Conservation (phyloP, 2,888 invertebrate genomes). For the Eumacrocentrus americanus region DNA sequence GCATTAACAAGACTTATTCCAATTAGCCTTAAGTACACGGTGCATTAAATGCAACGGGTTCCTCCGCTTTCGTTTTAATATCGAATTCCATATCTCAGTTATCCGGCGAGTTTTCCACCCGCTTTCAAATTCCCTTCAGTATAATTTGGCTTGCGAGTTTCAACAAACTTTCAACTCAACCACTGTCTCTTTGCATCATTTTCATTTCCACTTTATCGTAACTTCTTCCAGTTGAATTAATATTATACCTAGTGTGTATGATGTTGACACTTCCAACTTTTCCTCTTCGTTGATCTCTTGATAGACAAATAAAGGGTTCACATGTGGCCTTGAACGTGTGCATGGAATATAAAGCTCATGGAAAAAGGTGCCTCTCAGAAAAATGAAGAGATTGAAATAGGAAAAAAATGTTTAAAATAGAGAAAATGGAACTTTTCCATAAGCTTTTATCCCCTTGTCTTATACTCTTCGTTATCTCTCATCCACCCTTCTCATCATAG, state of each 20-base stretch:
- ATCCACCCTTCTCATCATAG: background rate
- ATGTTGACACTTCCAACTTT: no score
- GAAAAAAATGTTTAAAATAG: background rate
- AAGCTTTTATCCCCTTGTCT: background rate
- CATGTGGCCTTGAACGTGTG: background rate
- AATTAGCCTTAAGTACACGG: conserved; percentile 50
- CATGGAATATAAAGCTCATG: background rate
- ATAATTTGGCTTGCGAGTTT: conserved; percentile 28
- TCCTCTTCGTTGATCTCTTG: background rate
- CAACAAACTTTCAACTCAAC: conserved; percentile 14
- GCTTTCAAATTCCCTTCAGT: conserved; percentile 15
- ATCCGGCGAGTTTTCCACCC: conserved; percentile 19
- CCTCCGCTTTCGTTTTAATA: conserved; percentile 41
- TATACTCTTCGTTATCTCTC: background rate
- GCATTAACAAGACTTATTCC: conserved; percentile 53
- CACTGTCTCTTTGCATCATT: conserved; percentile 3
- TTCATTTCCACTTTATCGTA: background rate
- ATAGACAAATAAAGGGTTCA: background rate
- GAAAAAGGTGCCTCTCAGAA: background rate
- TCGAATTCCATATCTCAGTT: conserved; percentile 43
- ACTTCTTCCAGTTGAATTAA: no score
- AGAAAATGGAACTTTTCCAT: background rate
- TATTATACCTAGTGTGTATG: no score
- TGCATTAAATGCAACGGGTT: conserved; percentile 47
- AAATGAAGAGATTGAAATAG: background rate